These are phyloP conservation scores for Pogonus chalceus DNA, from an alignment of 1,140 invertebrate species.

Conservation along the genomic window DNA sequence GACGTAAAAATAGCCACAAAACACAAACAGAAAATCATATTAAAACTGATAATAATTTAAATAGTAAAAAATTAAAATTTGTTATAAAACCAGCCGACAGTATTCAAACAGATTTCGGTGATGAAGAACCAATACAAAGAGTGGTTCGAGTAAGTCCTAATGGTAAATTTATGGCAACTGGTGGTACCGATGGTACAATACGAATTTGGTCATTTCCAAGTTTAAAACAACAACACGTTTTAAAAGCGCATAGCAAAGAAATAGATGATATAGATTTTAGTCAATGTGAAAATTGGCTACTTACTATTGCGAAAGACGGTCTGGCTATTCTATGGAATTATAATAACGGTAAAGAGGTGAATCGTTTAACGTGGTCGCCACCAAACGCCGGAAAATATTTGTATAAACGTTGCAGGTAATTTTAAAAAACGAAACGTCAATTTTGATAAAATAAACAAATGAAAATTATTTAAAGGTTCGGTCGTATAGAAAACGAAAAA, in stretches of 20 bases:
- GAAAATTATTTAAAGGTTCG: conserved; percentile 48
- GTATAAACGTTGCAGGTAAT: conserved; percentile 74
- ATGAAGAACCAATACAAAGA: conserved; percentile 71
- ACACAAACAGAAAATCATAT: conserved; percentile 19
- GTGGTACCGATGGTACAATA: conserved; percentile 79
- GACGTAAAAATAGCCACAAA: conserved; percentile 31
- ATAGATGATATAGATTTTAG: conserved; percentile 89
- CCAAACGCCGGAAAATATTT: conserved; percentile 66
- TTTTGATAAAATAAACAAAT: conserved; percentile 8
- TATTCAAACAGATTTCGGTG: conserved; percentile 69
- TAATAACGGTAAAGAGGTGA: conserved; percentile 47
- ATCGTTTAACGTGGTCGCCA: conserved; percentile 63
- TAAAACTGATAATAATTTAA: conserved; percentile 35
- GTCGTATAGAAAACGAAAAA: conserved; percentile 52
- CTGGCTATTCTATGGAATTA: conserved; percentile 71
- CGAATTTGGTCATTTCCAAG: conserved; percentile 83
- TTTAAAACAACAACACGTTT: conserved; percentile 53
- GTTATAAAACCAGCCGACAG: conserved; percentile 62
- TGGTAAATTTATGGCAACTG: conserved; percentile 76
- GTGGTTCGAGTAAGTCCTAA: conserved; percentile 70
- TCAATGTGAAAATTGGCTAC: conserved; percentile 60
- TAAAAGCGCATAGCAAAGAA: conserved; percentile 68
- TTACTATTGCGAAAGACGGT: conserved; percentile 82
- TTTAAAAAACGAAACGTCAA: no score
- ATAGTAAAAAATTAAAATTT: conserved; percentile 54